Evolutionary conservation across 2,888 invertebrate species (phyloP).

Genomic region (Chelonus formosanus): DNA sequence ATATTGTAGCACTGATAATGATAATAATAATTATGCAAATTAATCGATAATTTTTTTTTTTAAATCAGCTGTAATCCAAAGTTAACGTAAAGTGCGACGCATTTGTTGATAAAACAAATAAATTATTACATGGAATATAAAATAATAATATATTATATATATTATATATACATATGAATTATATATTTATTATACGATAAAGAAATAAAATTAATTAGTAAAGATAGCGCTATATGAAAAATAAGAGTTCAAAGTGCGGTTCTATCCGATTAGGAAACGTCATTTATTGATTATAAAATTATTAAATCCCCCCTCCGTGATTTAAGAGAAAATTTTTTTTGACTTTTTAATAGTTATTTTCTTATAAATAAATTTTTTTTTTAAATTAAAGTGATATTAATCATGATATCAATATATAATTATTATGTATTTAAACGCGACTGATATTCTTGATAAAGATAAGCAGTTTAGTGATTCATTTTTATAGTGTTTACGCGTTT

Average conservation of each 20-base stretch:
- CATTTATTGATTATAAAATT: conserved; percentile 35
- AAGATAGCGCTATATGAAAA: conserved; percentile 46
- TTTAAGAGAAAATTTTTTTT: conserved; percentile 25
- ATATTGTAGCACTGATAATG: no score
- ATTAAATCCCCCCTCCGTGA: conserved; percentile 18
- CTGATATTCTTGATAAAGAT: conserved; percentile 23
- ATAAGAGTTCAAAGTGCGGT: conserved; percentile 53
- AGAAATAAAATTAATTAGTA: conserved; percentile 52
- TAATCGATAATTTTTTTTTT: no score
- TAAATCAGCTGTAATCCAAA: no score
- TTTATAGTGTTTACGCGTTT: conserved; percentile 27
- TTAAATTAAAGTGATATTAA: no score
- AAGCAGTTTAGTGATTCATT: conserved; percentile 23
- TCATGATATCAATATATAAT: background rate
- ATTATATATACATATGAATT: conserved; percentile 52
- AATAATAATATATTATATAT: conserved; percentile 51
- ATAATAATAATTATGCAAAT: no score
- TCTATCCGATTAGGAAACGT: conserved; percentile 46
- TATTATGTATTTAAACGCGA: conserved; percentile 16
- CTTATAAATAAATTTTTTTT: conserved; percentile 15
- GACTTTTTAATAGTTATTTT: conserved; percentile 27
- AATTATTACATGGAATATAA: conserved; percentile 59
- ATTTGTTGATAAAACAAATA: conserved; percentile 45
- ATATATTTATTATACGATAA: conserved; percentile 61
- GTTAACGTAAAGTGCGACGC: no score